Percentiles rank a stretch among this genome's conserved stretches.
Evolutionary conservation across 2,797 vertebrate genomes (phyloP).

Genomic region (Lepidocolaptes lacrymiger): DNA sequence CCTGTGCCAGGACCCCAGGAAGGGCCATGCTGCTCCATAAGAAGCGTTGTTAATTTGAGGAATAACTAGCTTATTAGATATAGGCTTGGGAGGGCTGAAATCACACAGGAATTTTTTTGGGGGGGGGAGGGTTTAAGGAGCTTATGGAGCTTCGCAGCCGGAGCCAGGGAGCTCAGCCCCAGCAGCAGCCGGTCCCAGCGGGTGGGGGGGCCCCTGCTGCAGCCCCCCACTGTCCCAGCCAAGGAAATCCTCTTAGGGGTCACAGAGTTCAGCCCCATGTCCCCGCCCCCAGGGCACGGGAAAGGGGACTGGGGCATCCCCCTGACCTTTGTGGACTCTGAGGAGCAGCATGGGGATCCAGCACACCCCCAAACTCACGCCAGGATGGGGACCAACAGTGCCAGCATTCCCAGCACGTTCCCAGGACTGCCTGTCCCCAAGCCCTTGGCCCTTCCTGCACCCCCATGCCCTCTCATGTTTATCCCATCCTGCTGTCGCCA

Average conservation of each 20-base stretch:
- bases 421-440: background rate
- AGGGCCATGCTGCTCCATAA: background rate
- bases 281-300: background rate
- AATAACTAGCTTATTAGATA: slow-evolving; percentile 41
- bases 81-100: background rate
- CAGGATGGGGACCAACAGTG: background rate
- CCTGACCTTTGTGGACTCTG: background rate
- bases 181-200: background rate
- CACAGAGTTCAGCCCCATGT: background rate
- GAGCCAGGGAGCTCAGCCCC: background rate
- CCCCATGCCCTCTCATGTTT: background rate
- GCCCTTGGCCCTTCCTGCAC: background rate
- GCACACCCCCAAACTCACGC: fast-evolving
- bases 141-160: slow-evolving; percentile 9
- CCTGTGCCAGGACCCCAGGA: background rate
- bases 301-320: background rate
- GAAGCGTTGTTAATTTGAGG: background rate
- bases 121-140: slow-evolving; percentile 23
- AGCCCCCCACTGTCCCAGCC: background rate
- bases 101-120: background rate
- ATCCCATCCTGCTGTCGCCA: background rate
- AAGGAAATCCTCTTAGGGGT: slow-evolving; percentile 38
- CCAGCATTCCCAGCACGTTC: background rate
- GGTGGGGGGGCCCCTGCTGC: background rate
- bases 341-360: background rate